A percentile compares a stretch with the other conserved stretches of the same genome.
These are phyloP conservation scores for Silvanus unidentatus DNA, from an alignment of 2,888 invertebrate species.

Conservation along the genomic window DNA sequence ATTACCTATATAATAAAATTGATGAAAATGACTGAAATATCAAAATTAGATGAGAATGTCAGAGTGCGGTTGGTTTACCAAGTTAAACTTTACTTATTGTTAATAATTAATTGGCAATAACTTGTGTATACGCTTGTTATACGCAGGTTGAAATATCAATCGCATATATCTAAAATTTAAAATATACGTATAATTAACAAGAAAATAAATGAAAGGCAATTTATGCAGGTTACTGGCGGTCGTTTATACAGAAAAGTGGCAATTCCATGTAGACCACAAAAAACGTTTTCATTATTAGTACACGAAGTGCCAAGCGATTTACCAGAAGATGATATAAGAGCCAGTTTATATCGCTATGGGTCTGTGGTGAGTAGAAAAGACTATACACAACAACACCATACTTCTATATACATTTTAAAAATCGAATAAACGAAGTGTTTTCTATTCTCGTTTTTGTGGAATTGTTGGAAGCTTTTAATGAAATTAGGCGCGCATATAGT, in stretches of 20 bases:
- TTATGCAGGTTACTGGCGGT: conserved; percentile 69
- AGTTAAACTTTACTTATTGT: no score
- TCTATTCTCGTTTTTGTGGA: not conserved
- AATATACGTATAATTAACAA: no score
- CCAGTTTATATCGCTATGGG: conserved; percentile 60
- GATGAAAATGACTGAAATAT: no score
- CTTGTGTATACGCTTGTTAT: no score
- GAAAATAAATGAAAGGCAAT: no score
- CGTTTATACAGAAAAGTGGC: conserved; percentile 80
- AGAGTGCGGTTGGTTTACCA: no score
- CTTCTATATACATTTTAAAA: not conserved
- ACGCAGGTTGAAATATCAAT: no score
- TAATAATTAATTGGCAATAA: no score
- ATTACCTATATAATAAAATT: no score
- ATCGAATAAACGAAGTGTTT: no score
- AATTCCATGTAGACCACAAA: conserved; percentile 80
- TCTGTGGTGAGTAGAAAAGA: conserved; percentile 53
- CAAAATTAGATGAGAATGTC: no score
- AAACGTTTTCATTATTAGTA: conserved; percentile 79
- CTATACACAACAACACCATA: not conserved
- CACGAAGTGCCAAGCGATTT: conserved; percentile 79
- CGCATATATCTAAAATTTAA: no score
- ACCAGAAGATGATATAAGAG: conserved; percentile 76
- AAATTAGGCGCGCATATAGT: not conserved
- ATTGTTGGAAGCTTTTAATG: conserved; percentile 1